Base-by-base conservation (phyloP, 2,888 invertebrate species). In the Pyralis farinalis region DNA sequence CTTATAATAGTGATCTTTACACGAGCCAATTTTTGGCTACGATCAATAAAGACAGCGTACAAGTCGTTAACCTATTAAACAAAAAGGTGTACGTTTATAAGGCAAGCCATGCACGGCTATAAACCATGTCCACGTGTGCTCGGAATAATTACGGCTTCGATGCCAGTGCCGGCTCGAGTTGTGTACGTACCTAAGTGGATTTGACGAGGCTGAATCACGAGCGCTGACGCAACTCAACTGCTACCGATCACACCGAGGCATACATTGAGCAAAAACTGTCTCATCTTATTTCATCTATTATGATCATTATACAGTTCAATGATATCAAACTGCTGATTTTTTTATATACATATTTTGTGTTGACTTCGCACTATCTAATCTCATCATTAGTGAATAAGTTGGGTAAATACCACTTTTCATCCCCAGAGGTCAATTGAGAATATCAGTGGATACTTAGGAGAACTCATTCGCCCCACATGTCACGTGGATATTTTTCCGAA, bases 111-210 rank as follows among this genome's bases (percentile, higher is more conserved):
- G 75, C 65, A 61, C 73, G 64, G 59, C 59, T 69, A 73, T 83
- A 81, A 81, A 76, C 65, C 65, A 70, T 74, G 72, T 77, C 76
- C 84, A 83, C 82, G 82, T 86, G 83, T 83, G 82, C 71, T 76
- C 65, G 57, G 85, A 86, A 86, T 86, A 84, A 83, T 83, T 81
- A 77, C 76, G 55, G 63, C 53, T 62, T 53, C 44, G 58, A 51
- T 53, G 67, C 58, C 60, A 58, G 59, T 16, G 31, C 55, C 53
- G 55, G 55, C 53, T 49, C 16, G 16, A 16, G 16, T 16, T 16
- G 4, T 58, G 51, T 51, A 52, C 55, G 66, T 63, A 64, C 61
- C 57, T 58, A 60, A 73, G 66, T 60, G 63, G 66, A 62, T 72
- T 66, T 63, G 69, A 62, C 67, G 66, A 62, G 58, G 67, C 62